phyloP scores from a whole-genome alignment of 2,888 invertebrate species.

The Epirrhoe tristata region DNA sequence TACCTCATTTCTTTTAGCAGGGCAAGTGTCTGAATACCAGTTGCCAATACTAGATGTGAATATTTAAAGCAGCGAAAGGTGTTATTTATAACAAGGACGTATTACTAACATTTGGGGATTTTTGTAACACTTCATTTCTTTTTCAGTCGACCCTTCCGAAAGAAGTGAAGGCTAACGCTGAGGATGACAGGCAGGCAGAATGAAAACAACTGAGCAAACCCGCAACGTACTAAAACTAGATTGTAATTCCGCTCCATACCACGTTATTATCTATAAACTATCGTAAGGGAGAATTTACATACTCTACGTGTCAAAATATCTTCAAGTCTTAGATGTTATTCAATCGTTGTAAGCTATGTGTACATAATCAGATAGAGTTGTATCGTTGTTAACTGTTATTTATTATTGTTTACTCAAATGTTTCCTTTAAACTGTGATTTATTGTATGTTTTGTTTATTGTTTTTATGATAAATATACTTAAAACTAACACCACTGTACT shows the following conservation, averaged over 20 bases:
- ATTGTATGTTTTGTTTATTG: constrained; percentile 37
- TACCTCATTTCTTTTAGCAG: constrained; percentile 2
- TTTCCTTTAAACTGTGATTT: constrained; percentile 51
- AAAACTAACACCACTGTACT: constrained; percentile 46
- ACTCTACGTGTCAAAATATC: constrained; percentile 56
- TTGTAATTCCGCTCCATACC: constrained; percentile 64
- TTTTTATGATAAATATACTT: constrained; percentile 29
- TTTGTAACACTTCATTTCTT: constrained; percentile 35
- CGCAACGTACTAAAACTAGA: constrained; percentile 56
- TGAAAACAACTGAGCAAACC: constrained; percentile 56
- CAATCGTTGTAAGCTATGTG: constrained; percentile 72
- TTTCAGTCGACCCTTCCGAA: constrained; percentile 77
- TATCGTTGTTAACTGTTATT: constrained; percentile 53
- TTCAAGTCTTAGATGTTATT: constrained; percentile 73
- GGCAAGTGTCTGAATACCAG: constrained; percentile 12
- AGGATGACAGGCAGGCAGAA: constrained; percentile 79
- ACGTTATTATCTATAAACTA: constrained; percentile 53
- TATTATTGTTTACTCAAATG: constrained; percentile 34
- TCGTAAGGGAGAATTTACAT: constrained; percentile 56
- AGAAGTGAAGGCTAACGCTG: constrained; percentile 75
- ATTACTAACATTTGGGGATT: too few species aligned
- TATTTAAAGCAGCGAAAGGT: constrained; percentile 12
- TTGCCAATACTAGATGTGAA: constrained; percentile 2
- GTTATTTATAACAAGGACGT: constrained; percentile 7
- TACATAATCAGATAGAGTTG: constrained; percentile 75